Evolutionary conservation across 2,113 vertebrate genomes (phyloP).

Genomic region (Lepus europaeus): DNA sequence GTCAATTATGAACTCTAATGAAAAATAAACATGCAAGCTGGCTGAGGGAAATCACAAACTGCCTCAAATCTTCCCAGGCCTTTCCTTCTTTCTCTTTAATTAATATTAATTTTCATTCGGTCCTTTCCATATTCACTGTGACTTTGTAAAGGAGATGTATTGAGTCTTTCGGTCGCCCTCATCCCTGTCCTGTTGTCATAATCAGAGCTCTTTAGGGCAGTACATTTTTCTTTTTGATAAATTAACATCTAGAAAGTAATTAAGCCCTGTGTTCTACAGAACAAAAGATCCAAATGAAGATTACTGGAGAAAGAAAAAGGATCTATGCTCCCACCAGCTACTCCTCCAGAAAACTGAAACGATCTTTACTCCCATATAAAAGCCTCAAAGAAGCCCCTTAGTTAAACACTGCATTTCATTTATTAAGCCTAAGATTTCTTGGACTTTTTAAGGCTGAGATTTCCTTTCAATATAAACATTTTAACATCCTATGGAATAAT

Average conservation of each 20-base stretch:
- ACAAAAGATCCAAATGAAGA: background rate
- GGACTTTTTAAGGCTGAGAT: background rate
- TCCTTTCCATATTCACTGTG: conserved; percentile 1
- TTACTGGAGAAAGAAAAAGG: background rate
- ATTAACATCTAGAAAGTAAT: background rate
- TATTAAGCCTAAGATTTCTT: background rate
- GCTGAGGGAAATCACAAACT: background rate
- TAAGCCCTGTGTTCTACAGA: background rate
- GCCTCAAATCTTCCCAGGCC: background rate
- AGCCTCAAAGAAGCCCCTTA: background rate
- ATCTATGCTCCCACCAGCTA: background rate
- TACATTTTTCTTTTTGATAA: background rate
- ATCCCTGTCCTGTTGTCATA: background rate
- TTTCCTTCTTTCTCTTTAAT: background rate
- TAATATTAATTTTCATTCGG: conserved; percentile 47
- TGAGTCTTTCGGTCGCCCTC: background rate
- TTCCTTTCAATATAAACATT: background rate
- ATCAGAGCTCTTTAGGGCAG: background rate
- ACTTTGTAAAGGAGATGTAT: background rate
- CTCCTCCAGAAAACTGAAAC: background rate
- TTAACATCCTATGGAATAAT: background rate
- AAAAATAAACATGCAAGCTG: conserved; percentile 59
- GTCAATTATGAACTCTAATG: conserved; percentile 30
- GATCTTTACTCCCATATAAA: conserved; percentile 6
- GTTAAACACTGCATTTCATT: background rate